Conservation (phyloP, 2,113 vertebrate species). For the Pelecanoides urinatrix region DNA sequence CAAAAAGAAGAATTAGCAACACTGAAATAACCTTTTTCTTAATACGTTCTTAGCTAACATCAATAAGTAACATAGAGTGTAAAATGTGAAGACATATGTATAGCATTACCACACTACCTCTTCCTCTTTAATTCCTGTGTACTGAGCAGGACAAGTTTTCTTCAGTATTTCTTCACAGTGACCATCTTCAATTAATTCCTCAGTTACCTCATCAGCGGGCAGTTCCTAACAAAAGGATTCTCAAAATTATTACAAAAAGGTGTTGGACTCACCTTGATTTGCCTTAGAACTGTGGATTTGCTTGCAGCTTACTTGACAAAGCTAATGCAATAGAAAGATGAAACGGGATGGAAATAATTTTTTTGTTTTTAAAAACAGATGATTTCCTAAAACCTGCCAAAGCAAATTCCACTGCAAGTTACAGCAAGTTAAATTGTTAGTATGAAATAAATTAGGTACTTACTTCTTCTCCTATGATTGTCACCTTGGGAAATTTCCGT, state of each 20-base stretch:
- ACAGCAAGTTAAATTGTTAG: not conserved
- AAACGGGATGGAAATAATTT: not conserved
- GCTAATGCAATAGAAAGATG: not conserved
- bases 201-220: conserved; percentile 77
- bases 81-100: not conserved
- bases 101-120: conserved; percentile 81
- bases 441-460: not conserved
- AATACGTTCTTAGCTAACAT: not conserved
- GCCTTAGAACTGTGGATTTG: not conserved
- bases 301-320: not conserved
- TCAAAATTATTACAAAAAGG: not conserved
- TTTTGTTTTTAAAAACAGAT: not conserved
- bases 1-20: not conserved
- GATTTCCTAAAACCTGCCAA: not conserved
- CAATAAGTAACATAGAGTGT: not conserved
- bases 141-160: conserved; percentile 86
- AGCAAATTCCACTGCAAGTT: not conserved
- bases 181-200: conserved; percentile 87
- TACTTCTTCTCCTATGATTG: conserved; percentile 97
- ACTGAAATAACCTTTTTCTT: not conserved
- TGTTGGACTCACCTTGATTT: not conserved
- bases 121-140: conserved; percentile 85
- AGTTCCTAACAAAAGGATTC: conserved; percentile 79
- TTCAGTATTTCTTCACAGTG: conserved; percentile 87
- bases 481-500: conserved; percentile 86